Evolutionary conservation across 2,888 invertebrate genomes (phyloP).

Genomic region (Halictus ligatus): DNA sequence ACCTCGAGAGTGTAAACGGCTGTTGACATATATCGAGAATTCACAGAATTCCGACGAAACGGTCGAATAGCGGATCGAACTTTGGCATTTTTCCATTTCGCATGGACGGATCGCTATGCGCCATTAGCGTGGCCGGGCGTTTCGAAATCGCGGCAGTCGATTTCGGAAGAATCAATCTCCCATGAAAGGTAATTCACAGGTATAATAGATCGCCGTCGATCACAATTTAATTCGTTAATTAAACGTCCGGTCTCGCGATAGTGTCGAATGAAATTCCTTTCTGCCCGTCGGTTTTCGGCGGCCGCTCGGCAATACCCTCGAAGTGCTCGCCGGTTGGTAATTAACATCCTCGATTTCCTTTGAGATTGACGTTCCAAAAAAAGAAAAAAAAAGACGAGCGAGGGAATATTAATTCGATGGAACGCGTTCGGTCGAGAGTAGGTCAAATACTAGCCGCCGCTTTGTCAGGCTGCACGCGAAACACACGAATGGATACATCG

Average conservation of each 20-base stretch:
- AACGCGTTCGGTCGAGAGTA: constrained; percentile 21
- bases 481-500: constrained; percentile 28
- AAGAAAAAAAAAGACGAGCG: background rate
- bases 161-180: constrained; percentile 32
- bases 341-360: constrained; percentile 14
- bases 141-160: constrained; percentile 9
- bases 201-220: constrained; percentile 24
- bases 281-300: background rate
- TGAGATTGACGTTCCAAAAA: background rate
- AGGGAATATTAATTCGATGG: constrained; percentile 18
- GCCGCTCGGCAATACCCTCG: background rate
- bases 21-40: too few species aligned
- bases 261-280: constrained; percentile 25
- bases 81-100: constrained; percentile 6
- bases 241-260: constrained; percentile 7
- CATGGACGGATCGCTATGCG: background rate
- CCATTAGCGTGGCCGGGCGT: constrained; percentile 20
- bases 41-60: background rate
- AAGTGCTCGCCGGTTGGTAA: background rate
- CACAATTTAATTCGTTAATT: constrained; percentile 42
- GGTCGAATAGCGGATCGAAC: constrained; percentile 21
- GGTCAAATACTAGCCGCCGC: constrained; percentile 29
- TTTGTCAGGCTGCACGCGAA: background rate
- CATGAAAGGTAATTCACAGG: constrained; percentile 7
- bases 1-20: too few species aligned